These are phyloP conservation scores for Aldabrachelys gigantea DNA, from an alignment of 2,113 vertebrate genomes.

Conservation along the genomic window DNA sequence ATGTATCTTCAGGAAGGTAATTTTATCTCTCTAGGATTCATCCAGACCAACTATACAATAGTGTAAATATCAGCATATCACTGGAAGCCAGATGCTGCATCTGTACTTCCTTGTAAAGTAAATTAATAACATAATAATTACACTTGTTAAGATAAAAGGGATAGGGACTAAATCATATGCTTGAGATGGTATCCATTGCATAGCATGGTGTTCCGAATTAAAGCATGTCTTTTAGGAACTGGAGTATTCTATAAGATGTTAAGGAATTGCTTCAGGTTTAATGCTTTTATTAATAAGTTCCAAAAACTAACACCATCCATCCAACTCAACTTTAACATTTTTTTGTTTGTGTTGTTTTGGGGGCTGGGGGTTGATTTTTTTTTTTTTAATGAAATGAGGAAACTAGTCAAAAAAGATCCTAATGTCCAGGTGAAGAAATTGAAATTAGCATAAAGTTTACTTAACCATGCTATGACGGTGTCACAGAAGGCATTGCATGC, in stretches of 20 bases:
- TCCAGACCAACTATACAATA: conserved; percentile 13
- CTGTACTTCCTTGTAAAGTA: conserved; percentile 51
- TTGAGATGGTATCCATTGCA: conserved; percentile 27
- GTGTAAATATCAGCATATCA: conserved; percentile 27
- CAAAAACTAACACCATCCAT: neutral
- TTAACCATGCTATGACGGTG: neutral
- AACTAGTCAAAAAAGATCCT: neutral
- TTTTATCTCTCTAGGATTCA: conserved; percentile 33
- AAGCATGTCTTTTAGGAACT: conserved; percentile 21
- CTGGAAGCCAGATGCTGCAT: conserved; percentile 13
- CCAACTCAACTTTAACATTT: neutral
- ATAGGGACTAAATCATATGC: neutral
- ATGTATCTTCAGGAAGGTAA: neutral
- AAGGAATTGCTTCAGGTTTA: neutral
- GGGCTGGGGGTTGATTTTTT: neutral
- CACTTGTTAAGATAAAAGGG: conserved; percentile 50
- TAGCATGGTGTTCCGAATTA: conserved; percentile 13
- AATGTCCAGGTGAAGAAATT: neutral
- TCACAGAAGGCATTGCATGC: neutral
- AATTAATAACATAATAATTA: conserved; percentile 53
- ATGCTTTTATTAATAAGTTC: neutral
- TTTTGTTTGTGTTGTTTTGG: neutral
- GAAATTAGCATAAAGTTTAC: neutral
- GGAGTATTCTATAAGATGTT: conserved; percentile 5
- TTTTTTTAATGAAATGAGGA: neutral